Evolutionary conservation across 1,140 invertebrate genomes (phyloP).

Genomic region (Helicoverpa armigera): DNA sequence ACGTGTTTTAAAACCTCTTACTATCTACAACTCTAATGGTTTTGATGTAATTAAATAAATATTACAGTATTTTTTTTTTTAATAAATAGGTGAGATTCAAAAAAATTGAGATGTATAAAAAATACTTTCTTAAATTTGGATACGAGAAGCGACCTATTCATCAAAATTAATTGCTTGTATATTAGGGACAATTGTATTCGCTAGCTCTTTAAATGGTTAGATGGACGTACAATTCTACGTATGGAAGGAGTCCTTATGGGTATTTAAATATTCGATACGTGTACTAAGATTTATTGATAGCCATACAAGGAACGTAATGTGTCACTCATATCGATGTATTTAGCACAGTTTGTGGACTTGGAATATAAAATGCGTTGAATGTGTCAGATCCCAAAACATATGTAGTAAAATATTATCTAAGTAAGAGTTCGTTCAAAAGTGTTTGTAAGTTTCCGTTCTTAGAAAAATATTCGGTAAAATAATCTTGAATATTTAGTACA

Average conservation of each 20-base stretch:
- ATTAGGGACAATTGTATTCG: neutral
- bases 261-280: conserved; percentile 36
- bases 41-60: no score
- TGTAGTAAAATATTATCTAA: no score
- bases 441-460: no score
- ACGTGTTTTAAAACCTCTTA: no score
- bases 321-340: conserved; percentile 9
- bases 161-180: neutral
- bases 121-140: neutral
- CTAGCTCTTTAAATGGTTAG: neutral
- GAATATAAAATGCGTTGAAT: neutral
- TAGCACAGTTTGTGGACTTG: neutral
- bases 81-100: no score
- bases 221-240: neutral
- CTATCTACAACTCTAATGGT: no score
- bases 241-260: conserved; percentile 2
- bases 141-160: neutral
- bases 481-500: no score
- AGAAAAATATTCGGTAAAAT: no score
- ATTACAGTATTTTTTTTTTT: no score
- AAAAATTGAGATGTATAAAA: no score
- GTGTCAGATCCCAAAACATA: neutral
- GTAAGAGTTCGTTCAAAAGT: no score
- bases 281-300: conserved; percentile 14
- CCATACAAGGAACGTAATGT: conserved; percentile 22